Percentiles rank a stretch among this genome's conserved stretches.
phyloP scores from a whole-genome alignment of 2,113 vertebrate species.

The Corapipo altera region DNA sequence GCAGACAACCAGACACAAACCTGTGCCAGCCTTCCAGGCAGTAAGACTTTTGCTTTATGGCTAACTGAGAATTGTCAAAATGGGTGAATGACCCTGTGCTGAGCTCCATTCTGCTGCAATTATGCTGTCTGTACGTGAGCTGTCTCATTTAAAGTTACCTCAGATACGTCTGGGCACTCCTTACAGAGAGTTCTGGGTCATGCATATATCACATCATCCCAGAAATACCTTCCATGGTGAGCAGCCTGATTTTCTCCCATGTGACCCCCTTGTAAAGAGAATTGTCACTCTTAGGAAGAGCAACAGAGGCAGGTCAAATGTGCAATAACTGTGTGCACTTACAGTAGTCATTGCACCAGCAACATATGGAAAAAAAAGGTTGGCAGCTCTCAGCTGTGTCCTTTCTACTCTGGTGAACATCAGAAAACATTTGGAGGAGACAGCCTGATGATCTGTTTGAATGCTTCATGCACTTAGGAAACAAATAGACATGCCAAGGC shows the following conservation, averaged over 20 bases:
- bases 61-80: not conserved
- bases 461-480: not conserved
- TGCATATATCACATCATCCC: not conserved
- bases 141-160: not conserved
- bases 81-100: not conserved
- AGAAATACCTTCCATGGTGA: not conserved
- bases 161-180: not conserved
- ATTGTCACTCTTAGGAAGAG: not conserved
- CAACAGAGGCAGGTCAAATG: not conserved
- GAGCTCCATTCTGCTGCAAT: not conserved
- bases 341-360: not conserved
- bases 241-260: not conserved
- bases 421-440: not conserved
- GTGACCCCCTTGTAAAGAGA: not conserved
- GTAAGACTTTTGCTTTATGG: not conserved
- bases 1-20: rapidly evolving
- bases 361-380: not conserved
- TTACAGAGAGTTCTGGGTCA: not conserved
- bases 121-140: not conserved
- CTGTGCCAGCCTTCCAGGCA: not conserved
- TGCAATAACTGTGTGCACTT: not conserved
- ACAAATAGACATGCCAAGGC: not conserved
- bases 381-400: not conserved
- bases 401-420: not conserved
- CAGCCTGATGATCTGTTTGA: not conserved